Conservation (phyloP, 2,797 vertebrate genomes). For the Catostomus latipinnis region DNA sequence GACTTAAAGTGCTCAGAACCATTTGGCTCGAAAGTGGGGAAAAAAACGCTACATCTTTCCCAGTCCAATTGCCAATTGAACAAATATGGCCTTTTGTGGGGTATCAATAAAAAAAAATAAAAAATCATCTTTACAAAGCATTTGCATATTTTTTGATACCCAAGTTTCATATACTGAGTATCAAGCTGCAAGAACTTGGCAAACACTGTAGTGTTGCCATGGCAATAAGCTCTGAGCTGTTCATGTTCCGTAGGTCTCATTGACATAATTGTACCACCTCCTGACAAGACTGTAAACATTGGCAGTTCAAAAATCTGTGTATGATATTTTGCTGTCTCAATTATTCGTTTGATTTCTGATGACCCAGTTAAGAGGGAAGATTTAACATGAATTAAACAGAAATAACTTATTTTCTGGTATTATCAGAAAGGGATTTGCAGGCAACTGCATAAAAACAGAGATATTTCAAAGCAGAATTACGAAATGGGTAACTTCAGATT, state of each 20-base stretch:
- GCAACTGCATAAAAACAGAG: too few species aligned
- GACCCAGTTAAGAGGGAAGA: neutral
- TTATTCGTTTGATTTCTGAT: constrained; percentile 15
- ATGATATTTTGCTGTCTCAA: constrained; percentile 29
- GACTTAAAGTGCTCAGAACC: too few species aligned
- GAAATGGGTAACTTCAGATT: too few species aligned
- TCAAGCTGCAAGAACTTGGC: constrained; percentile 38
- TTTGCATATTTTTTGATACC: constrained; percentile 26
- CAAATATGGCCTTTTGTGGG: too few species aligned
- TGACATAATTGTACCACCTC: constrained; percentile 53
- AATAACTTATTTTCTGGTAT: neutral
- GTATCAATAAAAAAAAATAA: neutral
- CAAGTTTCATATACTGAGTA: constrained; percentile 32
- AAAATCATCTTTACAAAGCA: neutral
- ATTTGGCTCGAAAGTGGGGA: too few species aligned
- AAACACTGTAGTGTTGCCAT: constrained; percentile 66
- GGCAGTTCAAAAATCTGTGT: constrained; percentile 18
- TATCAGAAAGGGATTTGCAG: too few species aligned
- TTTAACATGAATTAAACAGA: neutral
- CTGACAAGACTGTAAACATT: constrained; percentile 23
- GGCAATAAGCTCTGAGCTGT: constrained; percentile 59
- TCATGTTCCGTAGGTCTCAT: constrained; percentile 47
- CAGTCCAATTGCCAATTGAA: too few species aligned
- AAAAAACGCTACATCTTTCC: too few species aligned
- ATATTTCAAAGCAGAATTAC: neutral